These are phyloP conservation scores for Chalcis sispes DNA, from an alignment of 2,888 invertebrate species.

Conservation along the genomic window DNA sequence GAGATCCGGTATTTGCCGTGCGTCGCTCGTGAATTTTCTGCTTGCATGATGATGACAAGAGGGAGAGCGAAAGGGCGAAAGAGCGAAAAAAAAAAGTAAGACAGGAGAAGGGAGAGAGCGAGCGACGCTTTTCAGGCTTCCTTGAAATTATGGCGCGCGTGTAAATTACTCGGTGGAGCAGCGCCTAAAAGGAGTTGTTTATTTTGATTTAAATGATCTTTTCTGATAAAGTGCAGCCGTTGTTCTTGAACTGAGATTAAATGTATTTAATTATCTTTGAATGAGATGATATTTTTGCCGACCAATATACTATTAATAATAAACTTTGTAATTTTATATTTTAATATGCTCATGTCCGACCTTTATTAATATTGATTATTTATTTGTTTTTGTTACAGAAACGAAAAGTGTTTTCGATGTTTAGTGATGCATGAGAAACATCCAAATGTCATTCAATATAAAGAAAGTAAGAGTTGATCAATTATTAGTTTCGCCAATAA, in stretches of 20 bases:
- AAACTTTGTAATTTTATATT: no score
- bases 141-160: not conserved
- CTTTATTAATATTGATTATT: not conserved
- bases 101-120: no score
- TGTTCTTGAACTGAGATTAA: no score
- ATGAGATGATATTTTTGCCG: no score
- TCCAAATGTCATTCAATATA: conserved; percentile 87
- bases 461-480: conserved; percentile 83
- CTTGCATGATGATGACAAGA: conserved; percentile 28
- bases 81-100: no score
- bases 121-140: no score
- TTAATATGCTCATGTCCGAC: no score
- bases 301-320: not conserved
- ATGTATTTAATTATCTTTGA: no score
- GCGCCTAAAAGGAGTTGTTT: no score
- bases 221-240: not conserved
- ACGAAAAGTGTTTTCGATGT: conserved; percentile 83
- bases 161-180: not conserved
- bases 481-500: not conserved
- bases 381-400: conserved; percentile 77
- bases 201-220: conserved; percentile 11
- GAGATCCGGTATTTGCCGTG: no score
- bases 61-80: conserved; percentile 1
- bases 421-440: conserved; percentile 88
- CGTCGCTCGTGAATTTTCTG: conserved; percentile 38